phyloP scores from a whole-genome alignment of 2,797 vertebrate genomes.

The Hippocampus kuda region DNA sequence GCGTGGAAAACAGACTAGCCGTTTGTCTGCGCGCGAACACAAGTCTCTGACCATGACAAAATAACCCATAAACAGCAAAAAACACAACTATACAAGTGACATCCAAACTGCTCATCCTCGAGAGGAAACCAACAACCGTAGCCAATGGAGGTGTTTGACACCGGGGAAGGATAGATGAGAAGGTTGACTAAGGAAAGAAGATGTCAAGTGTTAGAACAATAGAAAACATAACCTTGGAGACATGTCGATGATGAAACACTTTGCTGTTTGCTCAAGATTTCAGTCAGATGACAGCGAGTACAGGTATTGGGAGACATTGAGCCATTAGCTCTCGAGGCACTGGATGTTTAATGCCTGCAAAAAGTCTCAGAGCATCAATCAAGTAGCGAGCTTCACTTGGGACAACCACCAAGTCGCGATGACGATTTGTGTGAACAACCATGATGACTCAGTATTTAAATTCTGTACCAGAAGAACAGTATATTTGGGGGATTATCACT shows the following conservation, averaged over 20 bases:
- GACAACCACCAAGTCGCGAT: neutral
- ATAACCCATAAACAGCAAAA: too few relatives aligned
- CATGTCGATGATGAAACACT: too few relatives aligned
- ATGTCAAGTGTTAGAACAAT: too few relatives aligned
- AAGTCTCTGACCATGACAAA: too few relatives aligned
- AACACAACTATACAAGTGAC: too few relatives aligned
- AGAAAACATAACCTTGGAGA: too few relatives aligned
- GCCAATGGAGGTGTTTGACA: neutral
- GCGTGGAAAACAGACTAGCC: too few relatives aligned
- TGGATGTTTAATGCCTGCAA: neutral
- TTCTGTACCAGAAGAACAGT: neutral
- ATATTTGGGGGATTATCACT: neutral
- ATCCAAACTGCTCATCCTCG: too few relatives aligned
- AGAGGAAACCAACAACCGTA: neutral
- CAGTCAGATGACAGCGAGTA: neutral
- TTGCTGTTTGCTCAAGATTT: too few relatives aligned
- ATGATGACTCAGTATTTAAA: neutral
- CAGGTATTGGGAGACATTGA: neutral
- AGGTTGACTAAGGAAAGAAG: neutral
- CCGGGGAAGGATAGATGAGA: neutral
- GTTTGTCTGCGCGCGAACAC: too few relatives aligned
- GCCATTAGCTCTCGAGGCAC: neutral
- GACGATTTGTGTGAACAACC: neutral
- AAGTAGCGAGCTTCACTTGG: neutral
- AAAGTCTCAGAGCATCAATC: neutral